phyloP scores from a whole-genome alignment of 2,888 invertebrate species.

The Lasioglossum marginatum region DNA sequence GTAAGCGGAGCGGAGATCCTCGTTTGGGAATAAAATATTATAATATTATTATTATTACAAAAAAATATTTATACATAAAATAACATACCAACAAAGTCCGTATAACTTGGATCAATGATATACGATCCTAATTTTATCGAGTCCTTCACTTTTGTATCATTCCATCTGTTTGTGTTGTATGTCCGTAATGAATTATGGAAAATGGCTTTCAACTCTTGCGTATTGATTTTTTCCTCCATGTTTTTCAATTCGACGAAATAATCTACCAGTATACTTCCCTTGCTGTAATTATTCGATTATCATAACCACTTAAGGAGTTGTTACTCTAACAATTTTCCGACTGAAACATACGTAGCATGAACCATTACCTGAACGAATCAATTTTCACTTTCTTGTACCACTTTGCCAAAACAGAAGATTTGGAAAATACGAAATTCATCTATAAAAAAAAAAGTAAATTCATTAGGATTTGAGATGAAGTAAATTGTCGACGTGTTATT shows the following conservation, averaged over 20 bases:
- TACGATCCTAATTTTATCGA: slow-evolving; percentile 92
- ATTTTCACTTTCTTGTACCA: slow-evolving; percentile 95
- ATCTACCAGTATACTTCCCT: slow-evolving; percentile 95
- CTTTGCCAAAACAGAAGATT: slow-evolving; percentile 90
- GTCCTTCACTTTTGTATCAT: slow-evolving; percentile 85
- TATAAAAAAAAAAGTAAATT: slow-evolving; percentile 83
- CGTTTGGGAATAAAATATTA: too few species aligned
- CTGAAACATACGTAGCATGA: background rate
- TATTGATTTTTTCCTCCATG: slow-evolving; percentile 86
- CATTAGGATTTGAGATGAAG: background rate
- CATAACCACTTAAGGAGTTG: background rate
- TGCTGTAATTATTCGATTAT: slow-evolving; percentile 85
- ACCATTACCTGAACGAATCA: slow-evolving; percentile 90
- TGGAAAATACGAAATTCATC: slow-evolving; percentile 93
- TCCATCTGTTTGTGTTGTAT: slow-evolving; percentile 86
- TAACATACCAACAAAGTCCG: slow-evolving; percentile 93
- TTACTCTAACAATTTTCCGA: slow-evolving; percentile 1
- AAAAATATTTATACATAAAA: too few species aligned
- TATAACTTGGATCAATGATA: slow-evolving; percentile 93
- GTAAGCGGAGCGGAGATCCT: too few species aligned
- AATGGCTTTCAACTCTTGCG: slow-evolving; percentile 85
- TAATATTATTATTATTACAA: too few species aligned
- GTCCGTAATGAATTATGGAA: slow-evolving; percentile 88
- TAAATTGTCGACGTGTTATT: background rate
- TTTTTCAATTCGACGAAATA: slow-evolving; percentile 94